Conservation (phyloP, 1,140 invertebrate species). For the Camponotus floridanus region DNA sequence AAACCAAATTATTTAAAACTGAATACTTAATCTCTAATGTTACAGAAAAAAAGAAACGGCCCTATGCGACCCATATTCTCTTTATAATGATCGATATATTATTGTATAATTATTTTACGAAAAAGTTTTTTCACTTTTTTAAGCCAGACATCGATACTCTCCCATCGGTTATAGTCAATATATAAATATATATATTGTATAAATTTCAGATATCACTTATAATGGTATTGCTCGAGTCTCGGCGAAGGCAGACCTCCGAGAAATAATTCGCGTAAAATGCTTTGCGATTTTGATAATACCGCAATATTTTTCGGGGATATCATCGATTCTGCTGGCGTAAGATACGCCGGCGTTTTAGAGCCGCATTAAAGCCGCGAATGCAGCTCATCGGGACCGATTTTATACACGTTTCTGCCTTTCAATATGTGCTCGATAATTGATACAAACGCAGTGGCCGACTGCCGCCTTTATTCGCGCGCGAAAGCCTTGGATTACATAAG, state of each 20-base stretch:
- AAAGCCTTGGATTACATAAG: conserved; percentile 46
- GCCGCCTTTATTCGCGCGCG: conserved; percentile 51
- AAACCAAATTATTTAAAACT: background rate
- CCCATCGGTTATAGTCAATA: background rate
- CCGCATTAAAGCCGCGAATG: conserved; percentile 12
- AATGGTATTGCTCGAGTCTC: background rate
- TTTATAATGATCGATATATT: background rate
- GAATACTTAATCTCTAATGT: background rate
- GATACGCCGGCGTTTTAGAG: conserved; percentile 27
- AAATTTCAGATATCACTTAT: background rate
- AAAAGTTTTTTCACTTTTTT: background rate
- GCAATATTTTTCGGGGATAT: background rate
- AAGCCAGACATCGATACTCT: background rate
- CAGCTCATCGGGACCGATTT: conserved; percentile 37
- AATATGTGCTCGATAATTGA: conserved; percentile 53
- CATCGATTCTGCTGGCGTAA: background rate
- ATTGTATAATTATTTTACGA: background rate
- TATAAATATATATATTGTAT: background rate
- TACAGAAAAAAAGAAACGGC: background rate
- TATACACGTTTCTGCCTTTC: conserved; percentile 4
- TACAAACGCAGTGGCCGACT: conserved; percentile 27
- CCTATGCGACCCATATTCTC: background rate
- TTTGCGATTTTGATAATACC: conserved; percentile 25
- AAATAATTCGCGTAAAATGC: background rate
- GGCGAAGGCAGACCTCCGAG: background rate